Evolutionary conservation across 2,888 invertebrate species (phyloP).

Genomic region (Drosophila acutilabella): DNA sequence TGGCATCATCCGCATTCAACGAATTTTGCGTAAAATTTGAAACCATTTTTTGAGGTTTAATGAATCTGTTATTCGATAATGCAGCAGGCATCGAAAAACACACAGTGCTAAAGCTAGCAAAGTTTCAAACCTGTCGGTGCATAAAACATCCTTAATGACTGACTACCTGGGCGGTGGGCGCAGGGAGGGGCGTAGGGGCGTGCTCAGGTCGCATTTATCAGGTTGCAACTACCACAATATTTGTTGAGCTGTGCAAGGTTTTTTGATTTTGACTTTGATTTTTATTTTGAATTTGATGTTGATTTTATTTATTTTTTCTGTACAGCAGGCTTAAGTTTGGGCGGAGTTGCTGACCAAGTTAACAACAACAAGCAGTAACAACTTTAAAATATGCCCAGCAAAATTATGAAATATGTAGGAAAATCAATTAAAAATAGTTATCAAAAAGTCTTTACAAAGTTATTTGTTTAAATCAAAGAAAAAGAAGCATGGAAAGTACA

Average conservation of each 20-base stretch:
- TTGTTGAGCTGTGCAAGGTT: conserved; percentile 1
- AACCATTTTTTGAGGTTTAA: conserved; percentile 69
- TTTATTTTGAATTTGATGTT: conserved; percentile 1
- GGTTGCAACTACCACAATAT: conserved; percentile 46
- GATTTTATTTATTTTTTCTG: not conserved
- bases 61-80: conserved; percentile 80
- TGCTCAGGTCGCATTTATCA: conserved; percentile 59
- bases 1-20: not conserved
- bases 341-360: too few relatives aligned
- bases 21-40: conserved; percentile 42
- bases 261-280: conserved; percentile 39
- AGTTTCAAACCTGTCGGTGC: conserved; percentile 64
- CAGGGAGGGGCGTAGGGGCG: not conserved
- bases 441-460: too few relatives aligned
- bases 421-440: too few relatives aligned
- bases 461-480: too few relatives aligned
- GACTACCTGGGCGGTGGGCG: conserved; percentile 12
- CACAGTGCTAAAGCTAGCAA: conserved; percentile 64
- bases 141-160: conserved; percentile 51
- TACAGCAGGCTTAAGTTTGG: too few relatives aligned
- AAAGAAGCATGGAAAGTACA: too few relatives aligned
- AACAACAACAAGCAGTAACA: too few relatives aligned
- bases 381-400: too few relatives aligned
- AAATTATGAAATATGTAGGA: too few relatives aligned
- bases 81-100: conserved; percentile 41